phyloP scores from a whole-genome alignment of 2,113 vertebrate genomes.

The Corydoras sp. region DNA sequence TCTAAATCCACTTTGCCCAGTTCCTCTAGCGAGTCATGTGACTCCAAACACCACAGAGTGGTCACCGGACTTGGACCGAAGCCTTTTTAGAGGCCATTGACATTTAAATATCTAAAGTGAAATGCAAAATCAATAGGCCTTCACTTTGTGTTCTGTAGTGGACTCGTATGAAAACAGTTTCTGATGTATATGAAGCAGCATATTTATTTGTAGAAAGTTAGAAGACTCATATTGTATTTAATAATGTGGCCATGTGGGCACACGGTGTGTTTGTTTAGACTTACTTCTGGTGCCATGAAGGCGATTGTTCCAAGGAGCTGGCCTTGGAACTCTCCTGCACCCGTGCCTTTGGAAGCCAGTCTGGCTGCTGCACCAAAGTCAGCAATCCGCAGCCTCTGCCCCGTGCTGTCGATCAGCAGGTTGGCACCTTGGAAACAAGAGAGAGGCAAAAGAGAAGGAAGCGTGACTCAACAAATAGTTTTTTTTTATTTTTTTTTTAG shows the following conservation, averaged over 20 bases:
- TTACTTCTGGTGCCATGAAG: constrained; percentile 89
- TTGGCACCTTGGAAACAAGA: constrained; percentile 74
- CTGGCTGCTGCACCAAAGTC: constrained; percentile 86
- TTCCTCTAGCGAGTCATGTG: constrained; percentile 9
- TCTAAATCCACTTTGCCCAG: constrained; percentile 34
- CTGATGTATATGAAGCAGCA: not conserved
- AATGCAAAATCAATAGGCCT: not conserved
- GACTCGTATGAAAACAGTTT: not conserved
- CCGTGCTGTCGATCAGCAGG: constrained; percentile 87
- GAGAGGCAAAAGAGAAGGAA: constrained; percentile 20
- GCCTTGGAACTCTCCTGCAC: constrained; percentile 87
- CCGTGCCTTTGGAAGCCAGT: constrained; percentile 85
- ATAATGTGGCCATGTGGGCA: not conserved
- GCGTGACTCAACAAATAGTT: no score
- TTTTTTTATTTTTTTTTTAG: no score
- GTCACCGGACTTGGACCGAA: constrained; percentile 20
- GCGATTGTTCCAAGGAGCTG: constrained; percentile 86
- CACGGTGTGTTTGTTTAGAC: not conserved
- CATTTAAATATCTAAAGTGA: constrained; percentile 19
- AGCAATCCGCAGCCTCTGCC: constrained; percentile 81
- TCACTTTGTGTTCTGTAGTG: no score
- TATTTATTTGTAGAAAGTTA: no score
- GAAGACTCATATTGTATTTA: not conserved
- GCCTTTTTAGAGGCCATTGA: constrained; percentile 12
- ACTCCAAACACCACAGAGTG: constrained; percentile 12